Percentiles rank a stretch among this genome's conserved stretches.
phyloP scores from a whole-genome alignment of 2,888 invertebrate species.

The Campoletis raptor region DNA sequence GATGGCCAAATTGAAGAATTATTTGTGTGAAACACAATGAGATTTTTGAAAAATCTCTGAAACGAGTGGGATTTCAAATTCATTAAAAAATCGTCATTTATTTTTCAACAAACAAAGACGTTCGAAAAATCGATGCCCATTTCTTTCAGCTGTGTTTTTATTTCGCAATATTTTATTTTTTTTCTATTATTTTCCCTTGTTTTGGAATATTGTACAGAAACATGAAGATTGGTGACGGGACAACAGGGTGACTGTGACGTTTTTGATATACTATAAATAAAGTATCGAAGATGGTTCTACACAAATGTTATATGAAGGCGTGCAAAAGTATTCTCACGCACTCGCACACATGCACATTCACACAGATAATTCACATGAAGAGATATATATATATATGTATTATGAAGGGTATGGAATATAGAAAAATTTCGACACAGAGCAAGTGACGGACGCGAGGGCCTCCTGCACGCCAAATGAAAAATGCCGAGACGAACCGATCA shows the following conservation, averaged over 20 bases:
- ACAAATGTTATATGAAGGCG: constrained; percentile 40
- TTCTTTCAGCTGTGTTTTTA: constrained; percentile 20
- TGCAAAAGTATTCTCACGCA: not conserved
- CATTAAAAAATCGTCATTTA: constrained; percentile 68
- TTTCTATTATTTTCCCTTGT: constrained; percentile 55
- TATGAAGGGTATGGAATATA: constrained; percentile 62
- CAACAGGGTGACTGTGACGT: constrained; percentile 71
- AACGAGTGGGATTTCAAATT: constrained; percentile 19
- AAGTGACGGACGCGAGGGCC: constrained; percentile 74
- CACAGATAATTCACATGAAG: not conserved
- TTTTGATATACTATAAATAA: constrained; percentile 80
- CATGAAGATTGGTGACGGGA: constrained; percentile 61
- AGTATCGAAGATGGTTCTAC: constrained; percentile 76
- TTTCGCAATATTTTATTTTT: constrained; percentile 34
- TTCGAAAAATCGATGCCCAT: constrained; percentile 59
- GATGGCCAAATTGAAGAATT: too few relatives aligned
- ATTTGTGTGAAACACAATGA: not conserved
- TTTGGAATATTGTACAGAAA: constrained; percentile 54
- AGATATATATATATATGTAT: not conserved
- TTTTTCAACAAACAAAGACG: constrained; percentile 62
- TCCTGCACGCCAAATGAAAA: constrained; percentile 76
- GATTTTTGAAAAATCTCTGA: not conserved
- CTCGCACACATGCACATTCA: not conserved
- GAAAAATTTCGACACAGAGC: constrained; percentile 73
- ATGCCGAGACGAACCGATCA: constrained; percentile 83